A percentile compares a stretch with the other conserved stretches of the same genome.
Evolutionary conservation across 2,797 vertebrate genomes (phyloP).

Genomic region (Dallia pectoralis): DNA sequence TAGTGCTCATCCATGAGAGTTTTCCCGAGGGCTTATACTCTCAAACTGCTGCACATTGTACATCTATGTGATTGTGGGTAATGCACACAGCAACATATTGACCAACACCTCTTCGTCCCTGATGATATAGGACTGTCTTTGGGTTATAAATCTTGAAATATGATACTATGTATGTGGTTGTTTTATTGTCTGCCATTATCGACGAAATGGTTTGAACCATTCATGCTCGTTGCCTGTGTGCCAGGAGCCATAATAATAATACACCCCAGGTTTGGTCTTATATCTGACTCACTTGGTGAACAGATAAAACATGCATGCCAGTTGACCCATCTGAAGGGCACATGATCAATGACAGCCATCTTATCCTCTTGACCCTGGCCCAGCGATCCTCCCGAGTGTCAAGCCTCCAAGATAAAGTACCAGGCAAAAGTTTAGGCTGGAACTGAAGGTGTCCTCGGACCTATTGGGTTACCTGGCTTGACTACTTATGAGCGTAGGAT

Average conservation of each 20-base stretch:
- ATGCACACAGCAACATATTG: constrained; percentile 19
- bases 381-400: constrained; percentile 36
- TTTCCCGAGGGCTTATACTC: constrained; percentile 36
- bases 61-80: constrained; percentile 59
- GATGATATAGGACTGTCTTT: neutral
- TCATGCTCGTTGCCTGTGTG: too few species aligned
- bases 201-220: too few species aligned
- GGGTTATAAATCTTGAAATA: too few species aligned
- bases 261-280: too few species aligned
- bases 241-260: too few species aligned
- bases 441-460: constrained; percentile 38
- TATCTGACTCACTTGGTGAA: too few species aligned
- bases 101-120: neutral
- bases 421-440: too few species aligned
- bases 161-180: too few species aligned
- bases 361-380: constrained; percentile 28
- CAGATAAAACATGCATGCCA: neutral
- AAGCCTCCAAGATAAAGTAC: too few species aligned
- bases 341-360: constrained; percentile 32
- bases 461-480: constrained; percentile 65
- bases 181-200: too few species aligned
- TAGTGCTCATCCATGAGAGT: constrained; percentile 44
- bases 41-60: constrained; percentile 49
- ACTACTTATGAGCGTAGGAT: constrained; percentile 64
- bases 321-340: neutral